These are phyloP conservation scores for Sycophila sp. DNA, from an alignment of 1,140 invertebrate species.

Conservation along the genomic window DNA sequence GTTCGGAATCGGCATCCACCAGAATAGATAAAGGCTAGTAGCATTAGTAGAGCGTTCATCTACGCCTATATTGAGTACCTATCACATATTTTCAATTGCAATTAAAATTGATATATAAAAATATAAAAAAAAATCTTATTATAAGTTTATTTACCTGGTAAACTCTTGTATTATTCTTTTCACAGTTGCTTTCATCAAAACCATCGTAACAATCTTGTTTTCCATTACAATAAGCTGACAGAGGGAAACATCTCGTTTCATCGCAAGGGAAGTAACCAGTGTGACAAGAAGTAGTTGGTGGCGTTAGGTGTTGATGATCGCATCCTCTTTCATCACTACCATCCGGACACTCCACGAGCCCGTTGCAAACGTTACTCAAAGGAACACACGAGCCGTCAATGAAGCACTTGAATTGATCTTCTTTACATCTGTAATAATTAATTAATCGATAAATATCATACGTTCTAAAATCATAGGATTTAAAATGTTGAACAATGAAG, in stretches of 20 bases:
- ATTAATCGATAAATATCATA: not conserved
- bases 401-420: constrained; percentile 76
- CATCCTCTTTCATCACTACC: constrained; percentile 79
- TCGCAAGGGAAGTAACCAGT: constrained; percentile 73
- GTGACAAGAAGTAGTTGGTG: constrained; percentile 65
- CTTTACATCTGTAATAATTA: constrained; percentile 46
- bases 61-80: constrained; percentile 63
- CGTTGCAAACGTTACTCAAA: constrained; percentile 73
- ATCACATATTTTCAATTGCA: not conserved
- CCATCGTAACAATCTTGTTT: constrained; percentile 76
- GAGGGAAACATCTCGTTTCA: constrained; percentile 69
- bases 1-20: constrained; percentile 65
- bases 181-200: constrained; percentile 77
- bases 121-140: not conserved
- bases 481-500: too few relatives aligned
- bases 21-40: constrained; percentile 67
- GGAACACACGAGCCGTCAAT: constrained; percentile 78
- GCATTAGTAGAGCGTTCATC: constrained; percentile 65
- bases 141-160: constrained; percentile 67
- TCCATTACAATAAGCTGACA: constrained; percentile 73
- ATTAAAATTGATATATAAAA: not conserved
- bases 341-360: constrained; percentile 79
- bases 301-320: constrained; percentile 49
- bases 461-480: too few relatives aligned
- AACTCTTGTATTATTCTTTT: constrained; percentile 59